A percentile compares a stretch with the other conserved stretches of the same genome.
phyloP scores from a whole-genome alignment of 2,888 invertebrate species.

The Phengaris arion region DNA sequence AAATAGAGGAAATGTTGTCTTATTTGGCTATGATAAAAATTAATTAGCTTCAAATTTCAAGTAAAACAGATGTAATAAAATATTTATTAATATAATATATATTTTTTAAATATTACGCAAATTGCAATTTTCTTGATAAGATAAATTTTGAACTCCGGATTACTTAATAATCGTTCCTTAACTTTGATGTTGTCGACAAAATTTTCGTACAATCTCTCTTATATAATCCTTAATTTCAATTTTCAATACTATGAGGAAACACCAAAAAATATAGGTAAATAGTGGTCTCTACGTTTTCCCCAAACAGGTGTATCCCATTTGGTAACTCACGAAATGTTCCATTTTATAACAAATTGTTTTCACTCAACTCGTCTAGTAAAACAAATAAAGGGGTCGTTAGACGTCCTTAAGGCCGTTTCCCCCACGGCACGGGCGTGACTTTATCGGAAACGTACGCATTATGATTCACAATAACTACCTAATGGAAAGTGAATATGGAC shows the following conservation, averaged over 20 bases:
- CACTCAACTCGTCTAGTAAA: slow-evolving; percentile 18
- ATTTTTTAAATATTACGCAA: not conserved
- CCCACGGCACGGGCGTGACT: slow-evolving; percentile 38
- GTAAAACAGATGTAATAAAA: not conserved
- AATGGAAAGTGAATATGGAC: slow-evolving; percentile 23
- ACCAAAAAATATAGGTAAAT: not conserved
- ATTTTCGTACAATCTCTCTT: not conserved
- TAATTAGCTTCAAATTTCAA: not conserved
- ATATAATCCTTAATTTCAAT: not conserved
- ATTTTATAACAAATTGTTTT: not conserved
- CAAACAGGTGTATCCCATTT: not conserved
- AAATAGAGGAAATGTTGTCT: not conserved
- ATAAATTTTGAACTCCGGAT: slow-evolving; percentile 4
- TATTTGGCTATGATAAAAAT: not conserved
- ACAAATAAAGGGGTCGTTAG: slow-evolving; percentile 43
- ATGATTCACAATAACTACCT: slow-evolving; percentile 8
- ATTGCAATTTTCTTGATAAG: not conserved
- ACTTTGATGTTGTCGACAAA: not conserved
- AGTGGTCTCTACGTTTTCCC: not conserved
- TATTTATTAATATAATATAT: not conserved
- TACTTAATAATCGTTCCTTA: slow-evolving; percentile 9
- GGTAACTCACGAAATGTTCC: not conserved
- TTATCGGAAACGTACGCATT: slow-evolving; percentile 34
- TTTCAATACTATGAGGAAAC: not conserved
- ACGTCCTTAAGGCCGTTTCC: slow-evolving; percentile 45